phyloP scores from a whole-genome alignment of 2,888 invertebrate genomes.

The Tiliacea citrago region DNA sequence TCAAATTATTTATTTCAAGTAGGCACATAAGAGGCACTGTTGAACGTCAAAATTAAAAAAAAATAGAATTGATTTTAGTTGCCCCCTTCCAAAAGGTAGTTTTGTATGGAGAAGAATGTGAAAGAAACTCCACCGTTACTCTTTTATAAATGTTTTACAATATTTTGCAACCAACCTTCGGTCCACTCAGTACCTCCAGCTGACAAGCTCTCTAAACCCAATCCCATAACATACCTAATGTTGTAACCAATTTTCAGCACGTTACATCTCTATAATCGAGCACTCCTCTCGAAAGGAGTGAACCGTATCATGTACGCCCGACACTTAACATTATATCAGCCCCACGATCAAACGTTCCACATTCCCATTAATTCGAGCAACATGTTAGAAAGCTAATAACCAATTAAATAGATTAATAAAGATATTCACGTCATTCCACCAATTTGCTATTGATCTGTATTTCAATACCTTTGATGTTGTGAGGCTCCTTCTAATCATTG shows the following conservation, averaged over 20 bases:
- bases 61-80: too few species aligned
- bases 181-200: neutral
- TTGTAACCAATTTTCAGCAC: conserved; percentile 47
- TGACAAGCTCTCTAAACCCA: neutral
- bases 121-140: too few species aligned
- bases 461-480: conserved; percentile 84
- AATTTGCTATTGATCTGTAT: conserved; percentile 82
- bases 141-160: too few species aligned
- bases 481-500: conserved; percentile 82
- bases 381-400: conserved; percentile 84
- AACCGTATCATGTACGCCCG: conserved; percentile 53
- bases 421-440: conserved; percentile 84
- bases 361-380: conserved; percentile 84
- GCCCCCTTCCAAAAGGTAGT: too few species aligned
- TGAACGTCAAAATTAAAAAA: too few species aligned
- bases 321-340: conserved; percentile 59
- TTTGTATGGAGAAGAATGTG: too few species aligned
- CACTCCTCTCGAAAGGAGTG: conserved; percentile 55
- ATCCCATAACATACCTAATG: conserved; percentile 22
- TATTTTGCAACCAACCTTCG: too few species aligned
- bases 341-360: conserved; percentile 82
- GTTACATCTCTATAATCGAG: conserved; percentile 68
- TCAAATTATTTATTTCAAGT: too few species aligned
- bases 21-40: too few species aligned
- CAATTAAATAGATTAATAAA: conserved; percentile 90